Evolutionary conservation across 2,113 vertebrate genomes (phyloP), one percentile per base, ranked within the genome.

Genomic region (Sylvia atricapilla): DNA sequence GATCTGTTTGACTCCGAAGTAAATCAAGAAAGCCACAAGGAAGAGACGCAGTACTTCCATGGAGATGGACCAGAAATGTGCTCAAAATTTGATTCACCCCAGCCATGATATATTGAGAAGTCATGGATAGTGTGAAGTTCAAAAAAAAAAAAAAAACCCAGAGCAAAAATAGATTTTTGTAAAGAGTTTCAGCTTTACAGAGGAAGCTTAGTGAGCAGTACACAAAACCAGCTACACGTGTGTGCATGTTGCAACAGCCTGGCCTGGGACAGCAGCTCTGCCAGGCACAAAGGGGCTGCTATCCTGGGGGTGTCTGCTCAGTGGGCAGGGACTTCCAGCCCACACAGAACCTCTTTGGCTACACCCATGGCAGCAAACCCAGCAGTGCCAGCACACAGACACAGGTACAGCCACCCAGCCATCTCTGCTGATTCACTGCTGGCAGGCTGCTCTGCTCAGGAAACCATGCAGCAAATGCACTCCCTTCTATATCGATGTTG

Each of bases 361-460:
- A 37, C 37, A 37, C 37, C 37, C 37, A 37, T 37, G 37, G 25
- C 33, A 50, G 25, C 35, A 94, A 80, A 55, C 5, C 76, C 19
- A 53, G 41, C 27, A 39, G 24, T 39, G n/a, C 31, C 62, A 66
- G 25, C 1, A 3, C 21, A 46, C 5, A 85, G 33, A 37, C n/a
- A 3, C 0, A 5, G 69, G 64, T 14, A 21, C 23, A 15, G 15
- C 1, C 35, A n/a, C 59, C 30, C 11, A 62, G 72, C 28, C 69
- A 24, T 11, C 72, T 41, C 90, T 88, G 68, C 70, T 86, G 79
- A 77, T 76, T 80, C 90, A 58, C n/a, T 58, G 70, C 53, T 49
- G 69, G 49, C 3, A 0, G 7, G 24, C 41, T 72, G 41, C 33
- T 1, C 56, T 37, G 25, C 5, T 1, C n/a, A 43, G 88, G 46